Conservation (phyloP, 2,888 invertebrate species). For the Caenorhabditis wallacei region DNA sequence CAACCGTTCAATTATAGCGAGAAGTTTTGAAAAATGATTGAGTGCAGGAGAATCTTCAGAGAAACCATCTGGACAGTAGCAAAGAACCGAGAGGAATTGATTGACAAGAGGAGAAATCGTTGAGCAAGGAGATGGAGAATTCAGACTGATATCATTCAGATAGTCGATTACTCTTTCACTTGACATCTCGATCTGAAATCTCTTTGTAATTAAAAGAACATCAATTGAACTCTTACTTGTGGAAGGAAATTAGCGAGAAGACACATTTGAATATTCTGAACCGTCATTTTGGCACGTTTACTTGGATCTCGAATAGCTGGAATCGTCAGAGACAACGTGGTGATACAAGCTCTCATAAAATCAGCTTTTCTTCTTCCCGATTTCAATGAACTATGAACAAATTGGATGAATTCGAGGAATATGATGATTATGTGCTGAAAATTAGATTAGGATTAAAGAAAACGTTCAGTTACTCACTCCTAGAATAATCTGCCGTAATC, state of each 20-base stretch:
- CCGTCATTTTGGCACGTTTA: conserved; percentile 29
- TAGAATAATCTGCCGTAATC: conserved; percentile 50
- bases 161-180: conserved; percentile 16
- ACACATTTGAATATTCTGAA: conserved; percentile 59
- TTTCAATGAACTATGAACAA: conserved; percentile 15
- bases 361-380: conserved; percentile 35
- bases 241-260: conserved; percentile 66
- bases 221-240: conserved; percentile 39
- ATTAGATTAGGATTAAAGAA: background rate
- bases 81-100: conserved; percentile 40
- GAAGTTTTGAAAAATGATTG: conserved; percentile 10
- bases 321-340: conserved; percentile 50
- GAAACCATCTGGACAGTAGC: conserved; percentile 46
- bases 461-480: conserved; percentile 7
- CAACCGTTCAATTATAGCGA: conserved; percentile 31
- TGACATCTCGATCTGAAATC: conserved; percentile 36
- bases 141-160: conserved; percentile 10
- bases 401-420: conserved; percentile 34
- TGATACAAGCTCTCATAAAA: conserved; percentile 57
- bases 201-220: background rate
- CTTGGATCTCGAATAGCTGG: conserved; percentile 44
- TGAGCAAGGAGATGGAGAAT: background rate
- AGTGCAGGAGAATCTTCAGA: conserved; percentile 27
- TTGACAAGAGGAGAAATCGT: conserved; percentile 18
- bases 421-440: conserved; percentile 49